phyloP scores from a whole-genome alignment of 92 coral and sea anemone species.

The Epizoanthus stellaris region DNA sequence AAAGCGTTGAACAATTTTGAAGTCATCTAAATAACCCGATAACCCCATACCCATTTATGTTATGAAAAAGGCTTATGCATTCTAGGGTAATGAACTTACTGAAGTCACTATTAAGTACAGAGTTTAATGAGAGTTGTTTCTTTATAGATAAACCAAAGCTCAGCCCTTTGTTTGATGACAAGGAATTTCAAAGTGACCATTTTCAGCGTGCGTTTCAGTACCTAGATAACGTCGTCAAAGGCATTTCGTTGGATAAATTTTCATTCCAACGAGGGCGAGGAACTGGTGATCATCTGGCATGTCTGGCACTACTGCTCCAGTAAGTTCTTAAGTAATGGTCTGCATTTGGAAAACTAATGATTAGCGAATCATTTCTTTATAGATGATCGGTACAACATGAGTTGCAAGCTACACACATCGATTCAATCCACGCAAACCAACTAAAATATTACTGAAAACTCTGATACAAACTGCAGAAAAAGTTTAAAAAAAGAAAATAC shows the following conservation, averaged over 20 bases:
- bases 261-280: constrained; percentile 43
- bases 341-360: background rate
- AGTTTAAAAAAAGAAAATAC: too few relatives aligned
- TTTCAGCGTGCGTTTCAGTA: constrained; percentile 85
- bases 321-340: constrained; percentile 8
- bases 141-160: background rate
- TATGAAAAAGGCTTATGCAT: background rate
- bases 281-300: constrained; percentile 48
- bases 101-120: too few relatives aligned
- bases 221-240: constrained; percentile 56
- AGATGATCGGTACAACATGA: background rate
- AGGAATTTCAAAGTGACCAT: constrained; percentile 71
- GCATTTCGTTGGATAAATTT: constrained; percentile 66
- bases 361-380: too few relatives aligned
- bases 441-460: too few relatives aligned
- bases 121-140: background rate
- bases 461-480: too few relatives aligned
- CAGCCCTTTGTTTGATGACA: constrained; percentile 65
- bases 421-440: too few relatives aligned
- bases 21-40: too few relatives aligned
- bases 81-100: background rate
- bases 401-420: background rate
- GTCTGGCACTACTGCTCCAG: constrained; percentile 65
- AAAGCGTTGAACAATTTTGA: too few relatives aligned
- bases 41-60: background rate